phyloP scores from a whole-genome alignment of 2,888 invertebrate genomes.

The Drosophila maculinotata region DNA sequence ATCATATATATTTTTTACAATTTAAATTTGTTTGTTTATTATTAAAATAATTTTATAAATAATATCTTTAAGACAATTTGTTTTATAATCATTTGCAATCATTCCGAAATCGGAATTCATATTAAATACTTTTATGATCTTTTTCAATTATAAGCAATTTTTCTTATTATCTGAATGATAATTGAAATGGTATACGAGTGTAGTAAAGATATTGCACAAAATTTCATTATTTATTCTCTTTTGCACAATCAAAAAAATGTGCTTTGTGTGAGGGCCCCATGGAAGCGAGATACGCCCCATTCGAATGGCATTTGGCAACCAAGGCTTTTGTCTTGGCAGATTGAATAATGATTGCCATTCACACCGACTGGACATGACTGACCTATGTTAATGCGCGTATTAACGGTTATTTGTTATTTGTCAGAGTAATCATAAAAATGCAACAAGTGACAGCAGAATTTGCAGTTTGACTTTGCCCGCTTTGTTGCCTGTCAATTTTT shows the following conservation, averaged over 20 bases:
- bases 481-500: constrained; percentile 62
- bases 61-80: too few relatives aligned
- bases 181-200: constrained; percentile 20
- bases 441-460: constrained; percentile 59
- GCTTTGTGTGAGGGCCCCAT: constrained; percentile 20
- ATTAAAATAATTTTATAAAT: too few relatives aligned
- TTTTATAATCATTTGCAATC: too few relatives aligned
- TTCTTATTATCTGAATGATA: constrained; percentile 19
- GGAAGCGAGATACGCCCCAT: constrained; percentile 36
- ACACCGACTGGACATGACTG: constrained; percentile 60
- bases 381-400: constrained; percentile 71
- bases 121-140: constrained; percentile 5
- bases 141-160: constrained; percentile 16
- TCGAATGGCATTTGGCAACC: constrained; percentile 65
- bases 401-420: constrained; percentile 74
- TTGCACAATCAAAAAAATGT: constrained; percentile 17
- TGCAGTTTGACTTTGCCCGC: constrained; percentile 35
- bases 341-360: constrained; percentile 66
- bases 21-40: too few relatives aligned
- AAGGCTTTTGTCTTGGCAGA: constrained; percentile 63
- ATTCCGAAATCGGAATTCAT: too few relatives aligned
- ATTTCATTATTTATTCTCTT: constrained; percentile 21
- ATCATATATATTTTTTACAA: too few relatives aligned
- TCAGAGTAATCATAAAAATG: constrained; percentile 60
- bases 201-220: constrained; percentile 16